Percentiles rank a stretch among this genome's conserved stretches.
Evolutionary conservation across 2,797 vertebrate genomes (phyloP).

Genomic region (Zenarchopterus dispar): DNA sequence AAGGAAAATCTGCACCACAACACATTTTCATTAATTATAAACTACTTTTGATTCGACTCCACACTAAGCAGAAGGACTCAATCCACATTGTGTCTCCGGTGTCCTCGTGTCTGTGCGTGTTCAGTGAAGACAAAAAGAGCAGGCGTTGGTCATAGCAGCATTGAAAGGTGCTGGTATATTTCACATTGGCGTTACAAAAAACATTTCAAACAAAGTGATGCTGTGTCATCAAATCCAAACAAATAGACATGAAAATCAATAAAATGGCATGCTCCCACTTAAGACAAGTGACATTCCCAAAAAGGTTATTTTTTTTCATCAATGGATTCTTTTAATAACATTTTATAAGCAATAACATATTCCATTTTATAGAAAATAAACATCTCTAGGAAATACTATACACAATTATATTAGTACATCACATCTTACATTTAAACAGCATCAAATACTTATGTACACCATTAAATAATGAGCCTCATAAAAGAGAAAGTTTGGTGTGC

Average conservation of each 20-base stretch:
- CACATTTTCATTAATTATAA: not conserved
- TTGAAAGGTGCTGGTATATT: conserved; percentile 85
- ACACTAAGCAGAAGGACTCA: not conserved
- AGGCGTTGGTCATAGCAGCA: conserved; percentile 75
- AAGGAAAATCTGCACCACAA: too few species aligned
- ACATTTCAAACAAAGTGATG: conserved; percentile 83
- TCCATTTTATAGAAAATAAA: conserved; percentile 92
- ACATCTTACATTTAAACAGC: conserved; percentile 91
- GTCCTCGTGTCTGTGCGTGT: conserved; percentile 38
- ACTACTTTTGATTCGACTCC: not conserved
- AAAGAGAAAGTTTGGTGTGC: conserved; percentile 76
- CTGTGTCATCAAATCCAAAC: conserved; percentile 77
- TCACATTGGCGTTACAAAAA: conserved; percentile 84
- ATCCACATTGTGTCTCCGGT: not conserved
- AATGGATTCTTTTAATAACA: conserved; percentile 86
- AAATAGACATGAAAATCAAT: conserved; percentile 77
- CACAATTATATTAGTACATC: conserved; percentile 91
- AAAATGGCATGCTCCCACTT: conserved; percentile 75
- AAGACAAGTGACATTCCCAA: conserved; percentile 81
- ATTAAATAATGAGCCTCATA: conserved; percentile 82
- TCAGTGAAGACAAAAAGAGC: conserved; percentile 71
- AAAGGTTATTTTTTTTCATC: conserved; percentile 77
- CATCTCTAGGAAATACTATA: conserved; percentile 93
- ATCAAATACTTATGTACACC: conserved; percentile 90
- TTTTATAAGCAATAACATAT: conserved; percentile 91